These are phyloP conservation scores for Pavo muticus DNA, from an alignment of 2,113 vertebrate species.

Conservation along the genomic window DNA sequence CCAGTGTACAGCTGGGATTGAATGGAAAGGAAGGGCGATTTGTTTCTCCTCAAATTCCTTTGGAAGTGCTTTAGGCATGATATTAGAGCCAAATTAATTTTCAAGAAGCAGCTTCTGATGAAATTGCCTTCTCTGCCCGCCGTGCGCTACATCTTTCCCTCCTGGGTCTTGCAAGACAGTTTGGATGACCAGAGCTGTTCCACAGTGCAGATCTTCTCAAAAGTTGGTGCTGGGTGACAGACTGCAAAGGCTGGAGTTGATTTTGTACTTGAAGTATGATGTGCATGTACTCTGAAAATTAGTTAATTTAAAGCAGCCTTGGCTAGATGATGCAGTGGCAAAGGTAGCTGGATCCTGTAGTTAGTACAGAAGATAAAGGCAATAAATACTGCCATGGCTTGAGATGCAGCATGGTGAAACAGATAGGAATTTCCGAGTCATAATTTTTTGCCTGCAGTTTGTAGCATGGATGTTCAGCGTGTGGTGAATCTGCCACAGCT, in stretches of 20 bases:
- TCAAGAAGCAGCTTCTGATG: neutral
- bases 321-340: neutral
- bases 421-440: neutral
- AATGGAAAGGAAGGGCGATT: slow-evolving; percentile 74
- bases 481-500: neutral
- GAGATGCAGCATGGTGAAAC: neutral
- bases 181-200: neutral
- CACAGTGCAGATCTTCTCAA: neutral
- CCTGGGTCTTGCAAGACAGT: fast-evolving
- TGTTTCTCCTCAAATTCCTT: slow-evolving; percentile 58
- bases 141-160: neutral
- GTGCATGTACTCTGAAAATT: neutral
- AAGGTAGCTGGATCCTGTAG: neutral
- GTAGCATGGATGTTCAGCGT: neutral
- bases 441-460: neutral
- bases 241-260: neutral
- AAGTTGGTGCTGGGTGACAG: too few species aligned
- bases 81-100: neutral
- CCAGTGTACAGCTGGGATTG: slow-evolving; percentile 64
- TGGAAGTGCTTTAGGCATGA: slow-evolving; percentile 56
- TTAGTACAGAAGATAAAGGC: neutral
- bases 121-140: neutral
- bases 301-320: neutral
- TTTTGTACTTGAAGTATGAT: neutral
- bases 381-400: neutral